These are phyloP conservation scores for Aphodius granarius DNA, from an alignment of 2,888 invertebrate species.

Conservation along the genomic window DNA sequence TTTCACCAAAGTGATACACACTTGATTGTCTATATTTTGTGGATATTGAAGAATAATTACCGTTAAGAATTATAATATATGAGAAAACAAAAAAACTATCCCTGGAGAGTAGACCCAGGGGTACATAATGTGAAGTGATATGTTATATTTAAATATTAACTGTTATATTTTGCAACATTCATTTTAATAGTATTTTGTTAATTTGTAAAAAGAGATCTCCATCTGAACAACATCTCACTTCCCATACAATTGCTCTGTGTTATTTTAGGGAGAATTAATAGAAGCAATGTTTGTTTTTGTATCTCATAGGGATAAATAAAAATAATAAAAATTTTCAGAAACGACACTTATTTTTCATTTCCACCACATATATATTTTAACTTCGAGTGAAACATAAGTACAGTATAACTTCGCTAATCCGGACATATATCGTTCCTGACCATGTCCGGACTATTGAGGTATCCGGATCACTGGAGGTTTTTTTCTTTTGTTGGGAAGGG, in stretches of 20 bases:
- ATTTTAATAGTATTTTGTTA: constrained; percentile 21
- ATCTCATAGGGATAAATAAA: constrained; percentile 63
- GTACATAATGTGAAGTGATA: constrained; percentile 42
- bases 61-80: constrained; percentile 17
- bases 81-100: constrained; percentile 21
- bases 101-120: constrained; percentile 18
- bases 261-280: constrained; percentile 57
- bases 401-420: no score
- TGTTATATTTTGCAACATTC: constrained; percentile 4
- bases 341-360: constrained; percentile 36
- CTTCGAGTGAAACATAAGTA: background rate
- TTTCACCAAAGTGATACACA: constrained; percentile 32
- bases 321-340: constrained; percentile 58
- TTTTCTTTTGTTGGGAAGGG: no score
- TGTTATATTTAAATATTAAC: constrained; percentile 34
- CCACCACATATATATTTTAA: background rate
- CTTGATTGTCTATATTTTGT: constrained; percentile 30
- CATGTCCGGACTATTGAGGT: no score
- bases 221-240: constrained; percentile 47
- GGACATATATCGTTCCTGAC: no score
- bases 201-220: constrained; percentile 26
- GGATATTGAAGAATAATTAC: constrained; percentile 21
- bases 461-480: no score
- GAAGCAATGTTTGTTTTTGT: constrained; percentile 65
- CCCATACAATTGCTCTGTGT: constrained; percentile 59